phyloP scores from a whole-genome alignment of 2,113 vertebrate genomes.

The Alethe diademata region DNA sequence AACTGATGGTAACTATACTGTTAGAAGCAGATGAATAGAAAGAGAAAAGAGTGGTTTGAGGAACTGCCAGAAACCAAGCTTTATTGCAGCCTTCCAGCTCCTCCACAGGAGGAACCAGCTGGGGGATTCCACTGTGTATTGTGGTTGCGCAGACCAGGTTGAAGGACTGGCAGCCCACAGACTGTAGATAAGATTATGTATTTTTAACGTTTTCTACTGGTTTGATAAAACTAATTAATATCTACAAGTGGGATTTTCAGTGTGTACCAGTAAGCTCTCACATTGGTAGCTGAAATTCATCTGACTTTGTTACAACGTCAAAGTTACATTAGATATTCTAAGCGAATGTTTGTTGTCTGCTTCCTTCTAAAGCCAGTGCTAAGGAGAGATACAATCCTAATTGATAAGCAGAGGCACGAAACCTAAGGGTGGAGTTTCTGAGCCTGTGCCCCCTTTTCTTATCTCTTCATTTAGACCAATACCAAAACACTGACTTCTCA shows the following conservation, averaged over 20 bases:
- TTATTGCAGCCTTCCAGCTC: neutral
- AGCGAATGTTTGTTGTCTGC: neutral
- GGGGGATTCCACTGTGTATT: neutral
- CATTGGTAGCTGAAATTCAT: neutral
- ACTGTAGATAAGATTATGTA: neutral
- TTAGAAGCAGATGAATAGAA: neutral
- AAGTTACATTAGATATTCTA: neutral
- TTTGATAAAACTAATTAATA: neutral
- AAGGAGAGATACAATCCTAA: neutral
- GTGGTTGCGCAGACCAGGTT: neutral
- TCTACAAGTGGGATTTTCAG: neutral
- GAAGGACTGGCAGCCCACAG: neutral
- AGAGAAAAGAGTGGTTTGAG: neutral
- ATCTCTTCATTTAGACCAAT: neutral
- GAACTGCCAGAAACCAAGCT: neutral
- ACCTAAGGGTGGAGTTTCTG: neutral
- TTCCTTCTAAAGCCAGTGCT: neutral
- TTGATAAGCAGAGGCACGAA: neutral
- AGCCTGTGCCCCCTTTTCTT: neutral
- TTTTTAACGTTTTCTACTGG: neutral
- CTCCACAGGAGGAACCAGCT: neutral
- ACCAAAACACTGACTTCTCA: neutral
- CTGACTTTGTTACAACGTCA: neutral
- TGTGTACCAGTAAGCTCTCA: neutral
- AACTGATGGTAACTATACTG: neutral